These are phyloP conservation scores for Eupithecia pulchellata DNA, from an alignment of 2,888 invertebrate species.

Conservation along the genomic window DNA sequence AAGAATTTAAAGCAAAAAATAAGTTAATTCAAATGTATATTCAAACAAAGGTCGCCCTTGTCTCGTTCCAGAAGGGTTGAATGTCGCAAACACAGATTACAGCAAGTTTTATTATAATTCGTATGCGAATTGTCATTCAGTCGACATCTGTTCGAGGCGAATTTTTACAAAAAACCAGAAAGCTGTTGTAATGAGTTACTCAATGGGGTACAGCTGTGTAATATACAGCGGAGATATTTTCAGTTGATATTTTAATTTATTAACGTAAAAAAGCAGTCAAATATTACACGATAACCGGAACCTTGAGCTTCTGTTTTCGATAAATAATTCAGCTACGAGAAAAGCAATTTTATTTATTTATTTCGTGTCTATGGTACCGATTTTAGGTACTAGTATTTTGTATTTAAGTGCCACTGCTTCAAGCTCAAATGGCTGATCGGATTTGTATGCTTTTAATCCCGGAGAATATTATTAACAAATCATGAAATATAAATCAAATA, in stretches of 20 bases:
- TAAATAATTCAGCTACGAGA: not conserved
- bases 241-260: too few relatives aligned
- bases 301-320: not conserved
- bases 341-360: not conserved
- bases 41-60: slow-evolving; percentile 25
- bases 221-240: not conserved
- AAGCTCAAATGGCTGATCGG: not conserved
- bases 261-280: too few relatives aligned
- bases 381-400: too few relatives aligned
- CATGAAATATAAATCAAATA: too few relatives aligned
- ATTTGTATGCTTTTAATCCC: not conserved
- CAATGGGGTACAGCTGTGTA: not conserved
- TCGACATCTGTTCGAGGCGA: slow-evolving; percentile 19
- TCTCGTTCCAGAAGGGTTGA: slow-evolving; percentile 26
- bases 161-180: slow-evolving; percentile 20
- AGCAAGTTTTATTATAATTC: slow-evolving; percentile 31
- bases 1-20: slow-evolving; percentile 19
- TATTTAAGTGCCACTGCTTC: not conserved
- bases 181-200: not conserved
- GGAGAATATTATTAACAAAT: too few relatives aligned
- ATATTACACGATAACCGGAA: too few relatives aligned
- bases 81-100: slow-evolving; percentile 20
- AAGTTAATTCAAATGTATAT: slow-evolving; percentile 17
- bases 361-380: too few relatives aligned
- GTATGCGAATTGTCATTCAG: slow-evolving; percentile 32